Base-by-base conservation (phyloP, 2,888 invertebrate genomes). In the Idaea dimidiata region DNA sequence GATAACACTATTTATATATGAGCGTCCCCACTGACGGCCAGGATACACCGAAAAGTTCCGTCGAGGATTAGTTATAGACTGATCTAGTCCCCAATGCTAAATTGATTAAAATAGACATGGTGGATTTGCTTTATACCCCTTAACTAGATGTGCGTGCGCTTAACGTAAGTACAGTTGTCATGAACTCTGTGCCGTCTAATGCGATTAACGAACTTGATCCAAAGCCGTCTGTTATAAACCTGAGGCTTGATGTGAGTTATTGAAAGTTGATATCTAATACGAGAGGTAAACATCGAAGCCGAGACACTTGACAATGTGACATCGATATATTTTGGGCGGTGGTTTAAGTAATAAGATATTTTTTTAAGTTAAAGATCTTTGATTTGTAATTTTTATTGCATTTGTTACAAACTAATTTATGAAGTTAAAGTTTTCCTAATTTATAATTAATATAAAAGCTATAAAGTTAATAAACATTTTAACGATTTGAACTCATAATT, bases 241-340 rank as follows among this genome's bases (percentile, higher is more conserved):
- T 57, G 24, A 61, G 57, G 24, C 61, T 56, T 56, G 56, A 56
- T 18, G 57, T 59, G 57, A 57, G 54, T 57, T 54, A 63, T 63
- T 65, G 61, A 62, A 63, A 66, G 58, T 62, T 64, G 59, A 56
- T 60, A 65, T 63, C 60, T 62, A 65, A 65, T 63, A 60, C 54
- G 53, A 53, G 53, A 61, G 53, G 55, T 60, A 64, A 62, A 58
- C 58, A 60, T 69, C 63, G 66, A 63, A 67, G 72, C 63, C 63
- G 67, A 67, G 67, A 61, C 72, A 70, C 74, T 74, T 74, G 76
- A 74, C 78, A 74, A 73, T 73, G 70, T 67, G 72, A 72, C 71
- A 74, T 73, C 71, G 71, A 76, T 77, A 71, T 62, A 31, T 7
- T 59, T 5, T 69, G 58, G 63, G 56, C 61, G 58, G 60, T 67